Evolutionary conservation across 2,113 vertebrate species (phyloP), one percentile per base, ranked within the genome.

Genomic region (human (Homo sapiens)): DNA sequence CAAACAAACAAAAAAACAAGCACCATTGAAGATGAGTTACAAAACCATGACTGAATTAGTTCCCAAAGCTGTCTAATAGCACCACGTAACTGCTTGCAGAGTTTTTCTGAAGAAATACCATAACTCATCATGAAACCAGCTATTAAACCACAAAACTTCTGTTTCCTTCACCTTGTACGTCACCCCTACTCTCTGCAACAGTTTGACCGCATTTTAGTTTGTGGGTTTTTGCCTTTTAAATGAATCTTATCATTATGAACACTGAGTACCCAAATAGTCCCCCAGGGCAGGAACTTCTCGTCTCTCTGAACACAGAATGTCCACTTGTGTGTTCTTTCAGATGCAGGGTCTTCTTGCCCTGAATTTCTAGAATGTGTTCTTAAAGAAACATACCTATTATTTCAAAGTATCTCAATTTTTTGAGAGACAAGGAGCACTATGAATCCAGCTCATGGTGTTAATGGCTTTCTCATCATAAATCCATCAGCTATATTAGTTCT

Each of bases 41-140:
- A 5, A 45, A 73, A 25, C 43, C 48, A 23, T 0, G 2, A 43
- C 16, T 48, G 27, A 40, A 64, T 57, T 40, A 11, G 14, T 50
- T 88, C 73, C 78, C 18, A 52, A 43, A 12, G 43, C 61, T 23
- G 40, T n/a, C 50, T 73, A 27, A 30, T 1, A 48, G 80, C 43
- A 79, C 55, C 38, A n/a, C 2, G 11, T 20, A 45, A 55, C 38
- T 10, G 66, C 68, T 13, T 4, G 4, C 75, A 55, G 70, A 86
- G 64, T 45, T 87, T 38, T 97, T 98, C 95, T 93, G n/a, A 95
- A 95, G 97, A 98, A 97, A 82, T 13, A 22, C 11, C 5, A 0
- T 32, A 59, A 93, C 66, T 97, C 96, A 97, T 95, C 85, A 1
- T 14, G 92, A 97, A 97, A 97, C 92, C 89, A 61, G 23, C 72